Evolutionary conservation across 2,797 vertebrate species (phyloP).

Genomic region (Onychomys leucogaster): DNA sequence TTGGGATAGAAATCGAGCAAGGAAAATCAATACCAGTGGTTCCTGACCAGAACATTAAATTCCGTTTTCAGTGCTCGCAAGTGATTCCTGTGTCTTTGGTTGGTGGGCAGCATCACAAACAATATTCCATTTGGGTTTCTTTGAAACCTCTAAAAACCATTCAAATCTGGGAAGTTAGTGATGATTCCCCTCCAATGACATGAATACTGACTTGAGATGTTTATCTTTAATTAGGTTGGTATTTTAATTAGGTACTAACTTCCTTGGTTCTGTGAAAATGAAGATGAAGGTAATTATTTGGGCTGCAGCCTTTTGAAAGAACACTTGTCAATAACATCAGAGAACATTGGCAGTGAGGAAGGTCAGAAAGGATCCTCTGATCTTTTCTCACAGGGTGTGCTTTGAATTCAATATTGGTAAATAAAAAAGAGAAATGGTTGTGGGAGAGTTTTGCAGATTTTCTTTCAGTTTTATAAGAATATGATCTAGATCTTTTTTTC

Average conservation of each 20-base stretch:
- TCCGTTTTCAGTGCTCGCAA: conserved; percentile 54
- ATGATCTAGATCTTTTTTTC: conserved; percentile 32
- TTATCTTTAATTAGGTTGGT: conserved; percentile 62
- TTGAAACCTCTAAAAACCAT: conserved; percentile 45
- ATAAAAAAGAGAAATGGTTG: conserved; percentile 50
- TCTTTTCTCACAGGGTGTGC: conserved; percentile 59
- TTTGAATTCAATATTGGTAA: conserved; percentile 60
- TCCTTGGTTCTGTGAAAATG: conserved; percentile 53
- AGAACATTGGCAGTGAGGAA: conserved; percentile 54
- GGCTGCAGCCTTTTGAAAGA: conserved; percentile 61
- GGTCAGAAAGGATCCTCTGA: conserved; percentile 64
- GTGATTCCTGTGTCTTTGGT: conserved; percentile 42
- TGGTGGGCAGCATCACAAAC: conserved; percentile 46
- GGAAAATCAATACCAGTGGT: conserved; percentile 79
- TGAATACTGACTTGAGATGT: conserved; percentile 58
- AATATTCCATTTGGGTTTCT: conserved; percentile 53
- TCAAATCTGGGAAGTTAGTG: conserved; percentile 26
- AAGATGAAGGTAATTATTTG: conserved; percentile 67
- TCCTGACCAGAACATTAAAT: conserved; percentile 76
- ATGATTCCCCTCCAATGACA: conserved; percentile 31
- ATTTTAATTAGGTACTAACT: conserved; percentile 78
- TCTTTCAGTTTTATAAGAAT: conserved; percentile 31
- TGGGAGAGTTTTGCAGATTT: conserved; percentile 44
- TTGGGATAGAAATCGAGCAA: conserved; percentile 77
- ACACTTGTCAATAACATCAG: conserved; percentile 70